These are phyloP conservation scores for Corvus moneduloides DNA, from an alignment of 2,113 vertebrate species.

Conservation along the genomic window DNA sequence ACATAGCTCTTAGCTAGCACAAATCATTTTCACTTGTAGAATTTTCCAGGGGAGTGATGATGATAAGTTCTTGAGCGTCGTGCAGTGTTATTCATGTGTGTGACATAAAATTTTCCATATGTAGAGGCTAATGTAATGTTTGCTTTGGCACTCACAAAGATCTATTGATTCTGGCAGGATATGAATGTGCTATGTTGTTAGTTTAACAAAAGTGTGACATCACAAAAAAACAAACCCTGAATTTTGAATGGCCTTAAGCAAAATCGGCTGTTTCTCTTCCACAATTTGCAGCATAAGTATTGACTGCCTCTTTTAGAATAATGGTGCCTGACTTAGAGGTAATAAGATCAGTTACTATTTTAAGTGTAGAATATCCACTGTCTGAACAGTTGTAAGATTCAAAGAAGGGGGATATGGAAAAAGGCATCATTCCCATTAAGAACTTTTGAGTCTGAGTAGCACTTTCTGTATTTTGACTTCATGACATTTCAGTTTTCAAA, in stretches of 20 bases:
- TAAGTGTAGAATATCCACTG: background rate
- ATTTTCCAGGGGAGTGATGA: background rate
- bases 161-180: background rate
- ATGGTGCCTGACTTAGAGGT: background rate
- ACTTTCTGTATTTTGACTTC: slow-evolving; percentile 49
- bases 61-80: background rate
- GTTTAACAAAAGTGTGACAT: slow-evolving; percentile 30
- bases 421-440: background rate
- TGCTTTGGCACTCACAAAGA: background rate
- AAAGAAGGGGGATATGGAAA: slow-evolving; percentile 16
- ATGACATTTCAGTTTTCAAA: slow-evolving; percentile 48
- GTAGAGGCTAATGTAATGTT: background rate
- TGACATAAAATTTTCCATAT: background rate
- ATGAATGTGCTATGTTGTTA: background rate
- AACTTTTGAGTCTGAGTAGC: slow-evolving; percentile 27
- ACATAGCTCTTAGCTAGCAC: background rate
- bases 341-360: background rate
- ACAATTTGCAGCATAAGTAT: background rate
- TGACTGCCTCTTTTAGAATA: background rate
- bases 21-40: background rate
- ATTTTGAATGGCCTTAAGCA: background rate
- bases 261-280: background rate
- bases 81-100: background rate
- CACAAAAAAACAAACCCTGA: background rate
- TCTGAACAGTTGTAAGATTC: slow-evolving; percentile 14